Conservation (phyloP, 2,113 vertebrate genomes). For the Argyrosomus japonicus region DNA sequence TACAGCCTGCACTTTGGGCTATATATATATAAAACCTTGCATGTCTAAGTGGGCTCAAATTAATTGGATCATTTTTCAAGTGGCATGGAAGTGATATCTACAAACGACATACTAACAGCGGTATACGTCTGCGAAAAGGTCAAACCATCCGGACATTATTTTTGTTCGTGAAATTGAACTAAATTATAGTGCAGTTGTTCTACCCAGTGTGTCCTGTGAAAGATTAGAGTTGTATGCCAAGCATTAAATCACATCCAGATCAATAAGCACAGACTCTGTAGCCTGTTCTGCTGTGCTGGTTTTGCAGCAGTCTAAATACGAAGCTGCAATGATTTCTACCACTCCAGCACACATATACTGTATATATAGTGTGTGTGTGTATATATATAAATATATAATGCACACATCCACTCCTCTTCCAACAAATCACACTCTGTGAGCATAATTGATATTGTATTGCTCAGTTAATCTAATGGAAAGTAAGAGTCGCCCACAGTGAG, state of each 20-base stretch:
- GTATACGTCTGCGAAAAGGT: constrained; percentile 22
- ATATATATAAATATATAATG: neutral
- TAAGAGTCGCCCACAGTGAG: constrained; percentile 22
- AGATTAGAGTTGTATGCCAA: constrained; percentile 55
- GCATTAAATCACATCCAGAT: constrained; percentile 70
- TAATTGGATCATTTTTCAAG: constrained; percentile 44
- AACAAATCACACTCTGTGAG: constrained; percentile 40
- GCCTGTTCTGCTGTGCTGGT: constrained; percentile 60
- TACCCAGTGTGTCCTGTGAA: constrained; percentile 31
- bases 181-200: constrained; percentile 55
- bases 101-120: constrained; percentile 18
- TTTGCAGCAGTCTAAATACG: constrained; percentile 52
- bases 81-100: constrained; percentile 3
- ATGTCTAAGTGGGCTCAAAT: constrained; percentile 27
- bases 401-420: neutral
- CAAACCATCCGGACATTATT: constrained; percentile 35
- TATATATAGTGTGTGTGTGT: neutral
- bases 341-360: constrained; percentile 13
- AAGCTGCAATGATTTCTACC: constrained; percentile 54
- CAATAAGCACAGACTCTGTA: constrained; percentile 60
- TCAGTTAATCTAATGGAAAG: constrained; percentile 51
- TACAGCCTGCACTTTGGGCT: constrained; percentile 1
- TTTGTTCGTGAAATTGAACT: constrained; percentile 46
- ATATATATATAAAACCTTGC: neutral
- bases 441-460: constrained; percentile 51